Percentiles rank a stretch among this genome's conserved stretches.
These are phyloP conservation scores for Steatocranus sp. DNA, from an alignment of 2,797 vertebrate species.

Conservation along the genomic window DNA sequence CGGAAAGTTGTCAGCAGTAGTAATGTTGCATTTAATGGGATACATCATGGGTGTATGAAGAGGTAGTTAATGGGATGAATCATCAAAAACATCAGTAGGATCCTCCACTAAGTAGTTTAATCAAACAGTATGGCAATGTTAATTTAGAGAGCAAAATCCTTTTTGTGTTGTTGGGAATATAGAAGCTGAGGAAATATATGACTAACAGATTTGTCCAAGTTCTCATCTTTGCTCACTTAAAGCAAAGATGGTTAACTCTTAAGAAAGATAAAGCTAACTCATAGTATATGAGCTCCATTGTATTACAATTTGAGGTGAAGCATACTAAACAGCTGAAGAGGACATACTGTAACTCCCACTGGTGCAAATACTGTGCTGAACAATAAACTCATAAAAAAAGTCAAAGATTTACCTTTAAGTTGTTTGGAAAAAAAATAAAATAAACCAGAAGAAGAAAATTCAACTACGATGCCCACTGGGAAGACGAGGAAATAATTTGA, in stretches of 20 bases:
- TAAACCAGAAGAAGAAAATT: background rate
- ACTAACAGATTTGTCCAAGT: background rate
- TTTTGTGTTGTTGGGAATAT: background rate
- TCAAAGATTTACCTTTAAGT: background rate
- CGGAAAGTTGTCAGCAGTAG: background rate
- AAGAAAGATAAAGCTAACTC: background rate
- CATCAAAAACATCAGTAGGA: background rate
- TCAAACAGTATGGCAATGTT: background rate
- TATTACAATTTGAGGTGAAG: background rate
- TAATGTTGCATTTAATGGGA: background rate
- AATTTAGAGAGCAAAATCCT: background rate
- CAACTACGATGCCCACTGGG: background rate
- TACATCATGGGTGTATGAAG: background rate
- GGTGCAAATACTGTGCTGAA: background rate
- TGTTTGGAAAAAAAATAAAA: fast-evolving
- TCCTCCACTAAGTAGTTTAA: background rate
- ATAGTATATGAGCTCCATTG: background rate
- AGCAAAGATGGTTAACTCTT: background rate
- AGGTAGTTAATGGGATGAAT: background rate
- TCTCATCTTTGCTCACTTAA: background rate
- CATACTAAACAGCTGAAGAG: background rate
- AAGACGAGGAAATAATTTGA: background rate
- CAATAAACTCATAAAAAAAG: background rate
- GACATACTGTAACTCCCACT: background rate
- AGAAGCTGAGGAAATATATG: background rate